These are phyloP conservation scores for Heliocidaris tuberculata DNA, from an alignment of 35 echinoderm and acorn worm species.

Conservation along the genomic window DNA sequence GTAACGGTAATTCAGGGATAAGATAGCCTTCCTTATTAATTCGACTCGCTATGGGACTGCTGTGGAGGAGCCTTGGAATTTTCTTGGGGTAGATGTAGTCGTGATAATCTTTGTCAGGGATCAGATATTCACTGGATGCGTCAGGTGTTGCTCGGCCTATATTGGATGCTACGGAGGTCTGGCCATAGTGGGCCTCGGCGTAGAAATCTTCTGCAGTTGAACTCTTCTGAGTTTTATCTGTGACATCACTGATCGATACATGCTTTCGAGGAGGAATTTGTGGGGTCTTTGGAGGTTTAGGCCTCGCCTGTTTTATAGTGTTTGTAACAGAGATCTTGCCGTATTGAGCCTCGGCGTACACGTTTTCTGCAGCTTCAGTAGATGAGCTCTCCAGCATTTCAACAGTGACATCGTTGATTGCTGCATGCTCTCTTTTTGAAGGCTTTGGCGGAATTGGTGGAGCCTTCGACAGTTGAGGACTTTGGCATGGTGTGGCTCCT, in stretches of 20 bases:
- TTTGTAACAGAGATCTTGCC: not conserved
- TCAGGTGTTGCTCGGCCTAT: not conserved
- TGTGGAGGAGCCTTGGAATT: not conserved
- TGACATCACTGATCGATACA: not conserved
- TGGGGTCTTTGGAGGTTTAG: not conserved
- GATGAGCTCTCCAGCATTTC: not conserved
- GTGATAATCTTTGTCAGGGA: too few species aligned
- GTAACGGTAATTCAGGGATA: not conserved
- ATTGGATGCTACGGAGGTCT: not conserved
- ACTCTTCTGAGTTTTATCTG: not conserved
- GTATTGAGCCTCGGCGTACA: not conserved
- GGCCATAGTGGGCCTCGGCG: not conserved
- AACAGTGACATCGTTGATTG: not conserved
- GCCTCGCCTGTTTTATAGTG: not conserved
- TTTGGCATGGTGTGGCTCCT: not conserved
- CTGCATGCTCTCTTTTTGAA: not conserved
- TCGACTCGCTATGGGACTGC: not conserved
- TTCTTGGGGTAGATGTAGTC: too few species aligned
- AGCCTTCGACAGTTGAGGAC: not conserved
- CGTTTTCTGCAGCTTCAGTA: not conserved
- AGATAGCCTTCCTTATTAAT: not conserved
- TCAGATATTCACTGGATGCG: not conserved
- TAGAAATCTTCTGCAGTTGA: not conserved
- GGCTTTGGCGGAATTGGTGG: not conserved
- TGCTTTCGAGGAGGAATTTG: not conserved